Evolutionary conservation across 2,797 vertebrate genomes (phyloP).

Genomic region (Cynopterus sphinx): DNA sequence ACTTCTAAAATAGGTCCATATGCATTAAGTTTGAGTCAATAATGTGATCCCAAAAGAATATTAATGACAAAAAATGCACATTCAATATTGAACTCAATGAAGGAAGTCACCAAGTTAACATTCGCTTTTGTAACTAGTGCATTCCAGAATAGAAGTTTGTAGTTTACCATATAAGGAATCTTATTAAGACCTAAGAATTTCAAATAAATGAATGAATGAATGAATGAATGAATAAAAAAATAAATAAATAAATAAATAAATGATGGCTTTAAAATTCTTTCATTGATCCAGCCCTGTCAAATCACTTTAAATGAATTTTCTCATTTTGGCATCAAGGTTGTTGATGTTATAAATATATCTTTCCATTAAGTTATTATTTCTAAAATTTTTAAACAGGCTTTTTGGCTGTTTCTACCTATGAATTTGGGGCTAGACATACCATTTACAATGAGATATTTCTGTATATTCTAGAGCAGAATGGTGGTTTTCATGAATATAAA

Average conservation of each 20-base stretch:
- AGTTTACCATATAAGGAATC: not conserved
- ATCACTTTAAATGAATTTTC: conserved; percentile 32
- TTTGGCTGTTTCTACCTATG: not conserved
- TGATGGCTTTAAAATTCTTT: not conserved
- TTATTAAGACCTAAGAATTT: not conserved
- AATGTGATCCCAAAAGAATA: not conserved
- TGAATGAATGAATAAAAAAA: no score
- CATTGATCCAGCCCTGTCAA: not conserved
- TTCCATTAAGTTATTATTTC: conserved; percentile 39
- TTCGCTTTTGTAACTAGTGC: not conserved
- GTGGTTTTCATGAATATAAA: not conserved
- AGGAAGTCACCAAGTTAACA: not conserved
- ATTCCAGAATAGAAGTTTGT: conserved; percentile 15
- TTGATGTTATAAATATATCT: conserved; percentile 17
- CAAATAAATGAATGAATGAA: no score
- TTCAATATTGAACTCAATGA: not conserved
- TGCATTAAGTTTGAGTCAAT: not conserved
- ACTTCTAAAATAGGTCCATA: not conserved
- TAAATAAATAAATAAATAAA: no score
- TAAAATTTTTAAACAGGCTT: conserved; percentile 25
- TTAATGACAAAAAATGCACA: not conserved
- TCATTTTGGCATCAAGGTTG: conserved; percentile 13
- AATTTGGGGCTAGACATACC: not conserved
- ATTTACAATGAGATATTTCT: not conserved
- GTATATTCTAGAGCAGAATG: conserved; percentile 13